Evolutionary conservation across 2,797 vertebrate species (phyloP).

Genomic region (Thaleichthys pacificus): DNA sequence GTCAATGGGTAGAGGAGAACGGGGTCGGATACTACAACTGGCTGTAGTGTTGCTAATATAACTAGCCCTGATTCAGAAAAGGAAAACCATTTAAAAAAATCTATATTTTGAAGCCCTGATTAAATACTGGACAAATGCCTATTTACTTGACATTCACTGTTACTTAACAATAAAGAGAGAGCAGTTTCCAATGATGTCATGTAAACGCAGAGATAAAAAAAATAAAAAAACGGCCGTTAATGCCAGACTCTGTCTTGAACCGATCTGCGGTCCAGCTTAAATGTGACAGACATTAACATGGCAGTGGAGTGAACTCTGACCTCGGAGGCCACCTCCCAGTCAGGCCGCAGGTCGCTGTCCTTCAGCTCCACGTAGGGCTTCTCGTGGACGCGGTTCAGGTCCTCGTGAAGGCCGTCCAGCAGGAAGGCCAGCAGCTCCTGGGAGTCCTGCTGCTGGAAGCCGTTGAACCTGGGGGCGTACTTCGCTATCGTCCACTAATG

Average conservation of each 20-base stretch:
- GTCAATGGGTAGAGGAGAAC: not conserved
- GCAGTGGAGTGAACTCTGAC: slow-evolving; percentile 64
- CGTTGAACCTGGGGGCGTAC: slow-evolving; percentile 97
- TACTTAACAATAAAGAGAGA: not conserved
- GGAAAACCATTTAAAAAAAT: too few species aligned
- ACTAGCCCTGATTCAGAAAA: too few species aligned
- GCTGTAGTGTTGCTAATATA: not conserved
- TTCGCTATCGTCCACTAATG: slow-evolving; percentile 98
- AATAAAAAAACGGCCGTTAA: too few species aligned
- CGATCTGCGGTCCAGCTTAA: not conserved
- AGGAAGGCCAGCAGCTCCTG: slow-evolving; percentile 97
- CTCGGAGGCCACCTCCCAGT: slow-evolving; percentile 98
- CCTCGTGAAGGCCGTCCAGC: slow-evolving; percentile 96
- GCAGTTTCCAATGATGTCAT: not conserved
- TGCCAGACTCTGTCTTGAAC: not conserved
- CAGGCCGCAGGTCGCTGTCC: slow-evolving; percentile 94
- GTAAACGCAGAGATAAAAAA: not conserved
- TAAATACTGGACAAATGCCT: too few species aligned
- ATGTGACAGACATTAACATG: not conserved
- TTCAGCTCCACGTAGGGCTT: slow-evolving; percentile 98
- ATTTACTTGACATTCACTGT: too few species aligned
- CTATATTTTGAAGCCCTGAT: too few species aligned
- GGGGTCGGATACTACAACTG: not conserved
- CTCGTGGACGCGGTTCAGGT: slow-evolving; percentile 95
- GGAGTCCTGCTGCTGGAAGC: slow-evolving; percentile 98